phyloP scores from a whole-genome alignment of 2,888 invertebrate species.

The Aspidiotus rigidus region DNA sequence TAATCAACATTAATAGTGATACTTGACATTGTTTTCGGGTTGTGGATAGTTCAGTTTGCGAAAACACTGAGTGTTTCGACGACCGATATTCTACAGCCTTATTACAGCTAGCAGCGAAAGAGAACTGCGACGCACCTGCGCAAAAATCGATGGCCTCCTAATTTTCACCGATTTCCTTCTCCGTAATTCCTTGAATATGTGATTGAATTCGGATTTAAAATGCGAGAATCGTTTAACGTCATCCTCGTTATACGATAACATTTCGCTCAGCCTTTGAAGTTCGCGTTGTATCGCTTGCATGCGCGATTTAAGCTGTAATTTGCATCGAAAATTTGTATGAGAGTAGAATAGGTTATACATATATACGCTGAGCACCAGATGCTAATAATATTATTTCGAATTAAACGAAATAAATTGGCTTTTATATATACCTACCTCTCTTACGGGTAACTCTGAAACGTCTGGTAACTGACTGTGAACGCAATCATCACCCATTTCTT shows the following conservation, averaged over 20 bases:
- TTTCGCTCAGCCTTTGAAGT: conserved; percentile 28
- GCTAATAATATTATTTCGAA: not conserved
- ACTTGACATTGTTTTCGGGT: too few relatives aligned
- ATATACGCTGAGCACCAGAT: not conserved
- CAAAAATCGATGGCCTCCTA: conserved; percentile 23
- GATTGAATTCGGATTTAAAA: conserved; percentile 31
- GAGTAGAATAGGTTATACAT: not conserved
- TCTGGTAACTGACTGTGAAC: conserved; percentile 41
- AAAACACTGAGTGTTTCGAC: not conserved
- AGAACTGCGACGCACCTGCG: conserved; percentile 9
- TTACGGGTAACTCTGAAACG: conserved; percentile 40
- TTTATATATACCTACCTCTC: conserved; percentile 37
- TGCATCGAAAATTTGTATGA: not conserved
- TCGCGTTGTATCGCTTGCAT: conserved; percentile 31
- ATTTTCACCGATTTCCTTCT: conserved; percentile 31
- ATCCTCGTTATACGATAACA: conserved; percentile 24
- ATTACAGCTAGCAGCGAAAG: not conserved
- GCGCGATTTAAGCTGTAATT: conserved; percentile 25
- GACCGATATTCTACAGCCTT: too few relatives aligned
- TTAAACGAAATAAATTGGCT: not conserved
- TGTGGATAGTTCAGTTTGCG: not conserved
- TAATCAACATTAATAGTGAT: too few relatives aligned
- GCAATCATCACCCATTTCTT: conserved; percentile 44
- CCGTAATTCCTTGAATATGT: conserved; percentile 30
- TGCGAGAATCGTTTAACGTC: conserved; percentile 26